Percentiles rank a stretch among this genome's conserved stretches.
phyloP scores from a whole-genome alignment of 2,888 invertebrate genomes.

The Ectobius pallidus region DNA sequence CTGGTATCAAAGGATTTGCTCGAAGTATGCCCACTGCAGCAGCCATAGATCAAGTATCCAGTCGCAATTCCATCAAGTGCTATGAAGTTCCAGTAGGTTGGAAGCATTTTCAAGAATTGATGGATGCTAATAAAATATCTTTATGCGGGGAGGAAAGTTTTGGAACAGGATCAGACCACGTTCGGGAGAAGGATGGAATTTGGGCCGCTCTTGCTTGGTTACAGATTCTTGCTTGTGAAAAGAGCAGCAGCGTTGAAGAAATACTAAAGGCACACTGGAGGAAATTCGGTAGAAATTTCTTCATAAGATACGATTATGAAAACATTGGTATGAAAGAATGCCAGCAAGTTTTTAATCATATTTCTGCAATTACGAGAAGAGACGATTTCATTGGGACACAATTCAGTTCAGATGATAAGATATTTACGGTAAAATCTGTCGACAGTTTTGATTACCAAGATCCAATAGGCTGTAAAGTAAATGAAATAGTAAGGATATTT shows the following conservation, averaged over 20 bases:
- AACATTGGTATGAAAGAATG: constrained; percentile 89
- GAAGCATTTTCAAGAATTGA: constrained; percentile 99
- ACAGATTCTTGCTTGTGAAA: constrained; percentile 76
- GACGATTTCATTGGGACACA: constrained; percentile 55
- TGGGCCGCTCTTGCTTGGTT: constrained; percentile 99
- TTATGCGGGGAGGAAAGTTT: constrained; percentile 99
- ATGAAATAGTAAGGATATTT: constrained; percentile 87
- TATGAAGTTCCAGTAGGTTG: constrained; percentile 97
- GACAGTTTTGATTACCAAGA: constrained; percentile 97
- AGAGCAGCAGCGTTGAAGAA: constrained; percentile 81
- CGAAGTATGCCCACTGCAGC: constrained; percentile 98
- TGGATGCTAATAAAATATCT: constrained; percentile 94
- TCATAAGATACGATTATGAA: constrained; percentile 98
- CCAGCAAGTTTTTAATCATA: constrained; percentile 84
- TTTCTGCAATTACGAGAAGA: constrained; percentile 73
- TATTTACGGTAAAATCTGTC: constrained; percentile 76
- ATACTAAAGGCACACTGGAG: constrained; percentile 88
- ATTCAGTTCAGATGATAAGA: constrained; percentile 59
- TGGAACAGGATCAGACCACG: constrained; percentile 97
- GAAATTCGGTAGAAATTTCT: constrained; percentile 93
- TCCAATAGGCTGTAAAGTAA: constrained; percentile 90
- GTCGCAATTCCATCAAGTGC: constrained; percentile 66
- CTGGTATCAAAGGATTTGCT: constrained; percentile 88
- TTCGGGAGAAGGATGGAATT: constrained; percentile 98
- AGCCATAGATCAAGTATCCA: constrained; percentile 74